Base-by-base conservation (phyloP, 2,113 vertebrate genomes). In the Sturnira hondurensis region DNA sequence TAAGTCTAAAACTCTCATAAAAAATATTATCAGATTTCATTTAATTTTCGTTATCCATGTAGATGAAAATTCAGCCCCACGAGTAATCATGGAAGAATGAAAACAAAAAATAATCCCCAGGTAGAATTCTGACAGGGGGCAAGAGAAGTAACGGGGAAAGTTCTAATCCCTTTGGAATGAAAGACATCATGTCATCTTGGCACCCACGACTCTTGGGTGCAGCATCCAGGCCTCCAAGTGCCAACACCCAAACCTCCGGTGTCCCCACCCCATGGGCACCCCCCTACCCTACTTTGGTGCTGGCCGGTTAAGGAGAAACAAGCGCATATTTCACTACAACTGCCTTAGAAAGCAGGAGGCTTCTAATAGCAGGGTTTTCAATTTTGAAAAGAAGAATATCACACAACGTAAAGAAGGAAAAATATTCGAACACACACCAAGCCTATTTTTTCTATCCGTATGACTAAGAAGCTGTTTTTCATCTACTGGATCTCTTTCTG, bases 371-470 rank as follows among this genome's bases (percentile, higher is more conserved):
- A 78, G 13, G 50, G 85, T 33, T 80, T 94, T 92, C 68, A 52
- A 86, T 80, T 83, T 94, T 80, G 22, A 77, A 88, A 94, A 89
- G n/a, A 68, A 85, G 86, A 91, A n/a, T 50, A 89, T 12, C 70
- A 78, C 12, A 91, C 7, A 88, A 87, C 54, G 92, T 28, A 71
- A 91, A 13, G 47, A 86, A 94, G 26, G 6, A 83, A 83, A 94
- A 63, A 71, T 38, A 92, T n/a, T 31, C n/a, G 14, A 83, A 80
- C 3, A 93, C 4, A 81, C 22, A 78, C 8, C 4, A 26, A 26
- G 16, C 78, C 22, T 74, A 45, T 73, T 47, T 80, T 77, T 47
- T 28, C 65, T 77, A 71, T 8, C 14, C 14, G 8, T 67, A 9
- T 54, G 33, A 90, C 16, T 47, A 93, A 68, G 11, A 87, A 74